Conservation (phyloP, 2,113 vertebrate genomes). For the Panurus biarmicus region DNA sequence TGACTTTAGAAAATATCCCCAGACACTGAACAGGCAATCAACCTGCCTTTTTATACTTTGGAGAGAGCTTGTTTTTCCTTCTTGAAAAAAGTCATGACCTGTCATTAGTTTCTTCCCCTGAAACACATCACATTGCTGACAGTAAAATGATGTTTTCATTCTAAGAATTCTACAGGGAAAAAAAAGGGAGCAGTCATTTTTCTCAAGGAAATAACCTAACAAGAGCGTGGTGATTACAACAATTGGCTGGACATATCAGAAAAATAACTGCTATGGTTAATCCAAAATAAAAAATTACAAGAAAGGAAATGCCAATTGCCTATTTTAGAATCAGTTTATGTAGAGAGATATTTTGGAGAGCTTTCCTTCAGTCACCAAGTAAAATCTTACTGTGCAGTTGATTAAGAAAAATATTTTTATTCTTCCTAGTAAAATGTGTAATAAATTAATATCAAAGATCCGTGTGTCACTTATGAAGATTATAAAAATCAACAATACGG, state of each 20-base stretch:
- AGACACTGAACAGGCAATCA: slow-evolving; percentile 30
- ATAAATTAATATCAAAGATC: background rate
- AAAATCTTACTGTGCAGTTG: background rate
- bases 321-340: background rate
- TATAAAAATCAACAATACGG: background rate
- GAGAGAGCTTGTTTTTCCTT: slow-evolving; percentile 49
- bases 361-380: background rate
- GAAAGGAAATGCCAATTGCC: background rate
- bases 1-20: slow-evolving; percentile 55
- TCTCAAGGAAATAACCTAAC: slow-evolving; percentile 55
- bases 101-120: slow-evolving; percentile 55
- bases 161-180: slow-evolving; percentile 32
- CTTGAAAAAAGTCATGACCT: slow-evolving; percentile 41
- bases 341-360: background rate
- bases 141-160: slow-evolving; percentile 60
- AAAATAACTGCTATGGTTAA: slow-evolving; percentile 11
- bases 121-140: slow-evolving; percentile 49
- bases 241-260: slow-evolving; percentile 15
- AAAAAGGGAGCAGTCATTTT: background rate
- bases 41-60: background rate
- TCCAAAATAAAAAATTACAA: background rate
- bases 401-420: background rate
- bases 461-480: background rate
- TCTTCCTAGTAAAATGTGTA: background rate
- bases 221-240: background rate